These are phyloP conservation scores for Thalassoma bifasciatum DNA, from an alignment of 2,113 vertebrate species.

Conservation along the genomic window DNA sequence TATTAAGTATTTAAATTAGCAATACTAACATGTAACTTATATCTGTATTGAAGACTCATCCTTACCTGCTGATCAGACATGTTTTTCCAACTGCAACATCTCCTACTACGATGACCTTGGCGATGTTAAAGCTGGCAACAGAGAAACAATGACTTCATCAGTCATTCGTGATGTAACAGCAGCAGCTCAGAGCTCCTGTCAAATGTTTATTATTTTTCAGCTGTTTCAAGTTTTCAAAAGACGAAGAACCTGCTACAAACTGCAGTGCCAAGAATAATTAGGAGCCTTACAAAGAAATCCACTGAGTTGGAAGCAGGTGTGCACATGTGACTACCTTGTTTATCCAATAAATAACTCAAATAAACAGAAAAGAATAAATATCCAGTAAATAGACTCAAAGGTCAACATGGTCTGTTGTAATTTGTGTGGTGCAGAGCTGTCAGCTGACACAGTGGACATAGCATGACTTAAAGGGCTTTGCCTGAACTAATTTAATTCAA, in stretches of 20 bases:
- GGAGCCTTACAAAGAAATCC: background rate
- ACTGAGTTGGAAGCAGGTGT: background rate
- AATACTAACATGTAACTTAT: background rate
- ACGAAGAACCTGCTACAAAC: too few relatives aligned
- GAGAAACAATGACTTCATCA: background rate
- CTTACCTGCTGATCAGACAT: constrained; percentile 94
- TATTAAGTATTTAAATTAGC: background rate
- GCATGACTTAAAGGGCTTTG: background rate
- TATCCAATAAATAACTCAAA: too few relatives aligned
- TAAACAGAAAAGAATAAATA: background rate
- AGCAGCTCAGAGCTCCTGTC: background rate
- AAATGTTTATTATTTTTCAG: too few relatives aligned
- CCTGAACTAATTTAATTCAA: constrained; percentile 2
- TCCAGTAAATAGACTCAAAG: background rate
- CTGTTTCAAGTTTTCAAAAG: too few relatives aligned
- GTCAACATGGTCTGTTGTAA: background rate
- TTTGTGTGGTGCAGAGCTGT: background rate
- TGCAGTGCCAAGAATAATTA: too few relatives aligned
- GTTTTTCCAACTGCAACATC: constrained; percentile 96
- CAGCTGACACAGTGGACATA: constrained; percentile 44
- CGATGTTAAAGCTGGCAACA: constrained; percentile 90
- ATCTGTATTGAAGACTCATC: background rate
- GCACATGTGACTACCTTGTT: too few relatives aligned
- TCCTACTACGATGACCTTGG: constrained; percentile 96
- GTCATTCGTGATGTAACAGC: background rate